phyloP scores from a whole-genome alignment of 2,113 vertebrate species.

The Ellobius talpinus region DNA sequence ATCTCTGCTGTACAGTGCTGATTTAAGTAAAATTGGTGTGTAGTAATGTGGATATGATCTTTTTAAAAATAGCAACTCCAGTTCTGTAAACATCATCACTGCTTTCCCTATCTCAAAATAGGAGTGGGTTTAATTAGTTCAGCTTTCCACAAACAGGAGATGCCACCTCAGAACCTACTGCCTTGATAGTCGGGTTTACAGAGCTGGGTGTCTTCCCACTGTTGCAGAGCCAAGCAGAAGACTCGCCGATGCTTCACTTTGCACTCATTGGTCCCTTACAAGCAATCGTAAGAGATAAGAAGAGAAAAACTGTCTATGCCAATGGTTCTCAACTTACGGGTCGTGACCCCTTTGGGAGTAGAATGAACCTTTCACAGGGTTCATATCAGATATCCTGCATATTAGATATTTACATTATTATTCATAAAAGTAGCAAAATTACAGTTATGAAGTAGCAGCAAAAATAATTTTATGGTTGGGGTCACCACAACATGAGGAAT shows the following conservation, averaged over 20 bases:
- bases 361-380: neutral
- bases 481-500: neutral
- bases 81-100: neutral
- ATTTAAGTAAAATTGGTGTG: neutral
- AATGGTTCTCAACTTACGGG: neutral
- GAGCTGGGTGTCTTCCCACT: neutral
- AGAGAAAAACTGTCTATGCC: neutral
- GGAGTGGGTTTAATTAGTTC: neutral
- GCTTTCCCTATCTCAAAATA: neutral
- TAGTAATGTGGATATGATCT: neutral
- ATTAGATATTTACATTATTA: neutral
- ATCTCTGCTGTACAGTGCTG: neutral
- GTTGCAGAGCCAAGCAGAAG: neutral
- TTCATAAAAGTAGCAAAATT: neutral
- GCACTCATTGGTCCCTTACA: neutral
- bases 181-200: neutral
- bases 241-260: neutral
- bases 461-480: neutral
- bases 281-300: neutral
- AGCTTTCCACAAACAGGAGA: neutral
- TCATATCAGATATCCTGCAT: neutral
- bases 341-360: neutral
- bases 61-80: neutral
- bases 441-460: neutral
- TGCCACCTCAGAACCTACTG: neutral